Evolutionary conservation across 2,888 invertebrate species (phyloP).

Genomic region (Leucophora obtusa): DNA sequence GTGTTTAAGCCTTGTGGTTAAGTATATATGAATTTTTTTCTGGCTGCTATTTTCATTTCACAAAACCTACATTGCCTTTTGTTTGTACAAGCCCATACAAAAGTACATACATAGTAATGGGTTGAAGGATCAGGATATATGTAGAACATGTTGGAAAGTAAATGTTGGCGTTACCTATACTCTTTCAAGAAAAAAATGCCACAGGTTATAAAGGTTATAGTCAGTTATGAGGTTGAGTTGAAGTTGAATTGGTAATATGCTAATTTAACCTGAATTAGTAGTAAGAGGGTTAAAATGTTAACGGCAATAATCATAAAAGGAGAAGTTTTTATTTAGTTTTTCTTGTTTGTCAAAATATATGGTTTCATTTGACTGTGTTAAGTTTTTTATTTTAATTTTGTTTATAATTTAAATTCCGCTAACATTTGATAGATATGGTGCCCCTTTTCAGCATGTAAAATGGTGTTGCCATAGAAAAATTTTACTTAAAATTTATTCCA

Average conservation of each 20-base stretch:
- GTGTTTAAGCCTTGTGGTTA: constrained; percentile 47
- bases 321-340: neutral
- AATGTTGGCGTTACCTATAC: constrained; percentile 12
- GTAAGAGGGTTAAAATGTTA: constrained; percentile 15
- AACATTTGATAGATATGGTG: too few relatives aligned
- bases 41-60: constrained; percentile 22
- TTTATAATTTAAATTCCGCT: too few relatives aligned
- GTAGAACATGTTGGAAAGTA: neutral
- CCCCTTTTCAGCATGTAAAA: too few relatives aligned
- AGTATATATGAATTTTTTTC: neutral
- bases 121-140: too few relatives aligned
- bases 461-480: too few relatives aligned
- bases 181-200: constrained; percentile 19
- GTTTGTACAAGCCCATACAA: neutral
- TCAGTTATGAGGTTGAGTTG: constrained; percentile 31
- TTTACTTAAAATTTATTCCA: too few relatives aligned
- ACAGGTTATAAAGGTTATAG: constrained; percentile 43
- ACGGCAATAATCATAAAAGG: constrained; percentile 18
- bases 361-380: too few relatives aligned
- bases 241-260: constrained; percentile 39
- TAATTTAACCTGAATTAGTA: constrained; percentile 50
- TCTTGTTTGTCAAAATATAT: too few relatives aligned
- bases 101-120: too few relatives aligned
- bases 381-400: too few relatives aligned
- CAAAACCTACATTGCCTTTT: constrained; percentile 1